phyloP scores from a whole-genome alignment of 2,888 invertebrate genomes.

The Noctua pronuba region DNA sequence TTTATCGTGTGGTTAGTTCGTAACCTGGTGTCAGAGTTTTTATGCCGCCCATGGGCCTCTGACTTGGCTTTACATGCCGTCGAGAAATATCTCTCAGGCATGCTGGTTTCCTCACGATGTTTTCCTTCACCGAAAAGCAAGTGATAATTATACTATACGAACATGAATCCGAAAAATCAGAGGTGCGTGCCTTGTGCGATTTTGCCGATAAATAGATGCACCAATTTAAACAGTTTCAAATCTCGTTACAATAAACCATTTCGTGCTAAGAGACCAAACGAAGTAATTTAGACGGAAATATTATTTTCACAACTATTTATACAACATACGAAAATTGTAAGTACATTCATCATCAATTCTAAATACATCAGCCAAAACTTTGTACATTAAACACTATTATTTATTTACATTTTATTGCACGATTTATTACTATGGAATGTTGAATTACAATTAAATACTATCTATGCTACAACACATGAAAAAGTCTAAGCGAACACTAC shows the following conservation, averaged over 20 bases:
- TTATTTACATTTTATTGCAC: conserved; percentile 76
- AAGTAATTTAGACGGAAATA: conserved; percentile 40
- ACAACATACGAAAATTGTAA: conserved; percentile 61
- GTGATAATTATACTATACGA: too few species aligned
- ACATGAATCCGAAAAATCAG: too few species aligned
- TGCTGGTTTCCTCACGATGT: too few species aligned
- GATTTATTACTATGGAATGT: conserved; percentile 88
- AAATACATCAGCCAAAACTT: conserved; percentile 61
- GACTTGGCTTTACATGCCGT: too few species aligned
- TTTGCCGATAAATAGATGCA: neutral
- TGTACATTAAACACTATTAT: conserved; percentile 69
- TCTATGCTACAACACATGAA: conserved; percentile 61
- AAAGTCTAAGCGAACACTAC: conserved; percentile 56
- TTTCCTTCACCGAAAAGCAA: too few species aligned
- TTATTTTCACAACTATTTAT: conserved; percentile 46
- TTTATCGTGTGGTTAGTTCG: too few species aligned
- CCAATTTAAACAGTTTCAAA: conserved; percentile 8
- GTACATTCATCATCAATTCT: conserved; percentile 47
- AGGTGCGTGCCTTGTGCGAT: too few species aligned
- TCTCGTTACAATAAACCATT: conserved; percentile 30
- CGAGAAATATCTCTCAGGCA: too few species aligned
- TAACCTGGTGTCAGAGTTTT: too few species aligned
- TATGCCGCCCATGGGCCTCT: too few species aligned
- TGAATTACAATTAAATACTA: conserved; percentile 71
- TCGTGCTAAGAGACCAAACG: conserved; percentile 61